Percentiles rank a stretch among this genome's conserved stretches.
These are phyloP conservation scores for Plagiodera versicolora DNA, from an alignment of 2,888 invertebrate genomes.

Conservation along the genomic window DNA sequence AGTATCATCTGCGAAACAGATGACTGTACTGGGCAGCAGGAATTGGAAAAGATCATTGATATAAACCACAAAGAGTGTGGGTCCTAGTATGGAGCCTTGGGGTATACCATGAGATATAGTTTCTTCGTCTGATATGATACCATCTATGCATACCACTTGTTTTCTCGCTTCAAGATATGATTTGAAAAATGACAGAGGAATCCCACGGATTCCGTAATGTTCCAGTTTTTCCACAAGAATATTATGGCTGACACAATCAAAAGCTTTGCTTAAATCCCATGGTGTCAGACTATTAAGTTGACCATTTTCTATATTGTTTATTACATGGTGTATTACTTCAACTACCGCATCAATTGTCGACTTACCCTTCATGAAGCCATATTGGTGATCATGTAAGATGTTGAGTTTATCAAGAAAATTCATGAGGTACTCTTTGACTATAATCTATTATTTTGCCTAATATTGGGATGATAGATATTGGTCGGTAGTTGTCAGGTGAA, in stretches of 20 bases:
- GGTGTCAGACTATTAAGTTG: background rate
- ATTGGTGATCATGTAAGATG: background rate
- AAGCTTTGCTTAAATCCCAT: background rate
- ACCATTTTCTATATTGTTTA: background rate
- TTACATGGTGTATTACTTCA: background rate
- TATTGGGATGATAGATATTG: slow-evolving; percentile 1
- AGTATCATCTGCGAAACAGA: slow-evolving; percentile 5
- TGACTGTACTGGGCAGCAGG: background rate
- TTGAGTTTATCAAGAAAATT: background rate
- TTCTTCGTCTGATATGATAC: no score
- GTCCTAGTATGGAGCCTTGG: slow-evolving; percentile 1
- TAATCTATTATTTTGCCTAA: background rate
- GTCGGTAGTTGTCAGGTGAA: background rate
- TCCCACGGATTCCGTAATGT: background rate
- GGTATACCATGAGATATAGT: background rate
- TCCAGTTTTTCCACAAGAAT: background rate
- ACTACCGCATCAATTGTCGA: background rate
- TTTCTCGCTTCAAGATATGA: background rate
- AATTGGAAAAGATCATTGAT: background rate
- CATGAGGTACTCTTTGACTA: no score
- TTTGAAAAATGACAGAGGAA: background rate
- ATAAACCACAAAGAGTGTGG: slow-evolving; percentile 3
- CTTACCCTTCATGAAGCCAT: background rate
- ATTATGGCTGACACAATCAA: background rate
- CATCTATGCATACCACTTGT: slow-evolving; percentile 6